phyloP scores from a whole-genome alignment of 2,888 invertebrate species.

The Pollenia amentaria region DNA sequence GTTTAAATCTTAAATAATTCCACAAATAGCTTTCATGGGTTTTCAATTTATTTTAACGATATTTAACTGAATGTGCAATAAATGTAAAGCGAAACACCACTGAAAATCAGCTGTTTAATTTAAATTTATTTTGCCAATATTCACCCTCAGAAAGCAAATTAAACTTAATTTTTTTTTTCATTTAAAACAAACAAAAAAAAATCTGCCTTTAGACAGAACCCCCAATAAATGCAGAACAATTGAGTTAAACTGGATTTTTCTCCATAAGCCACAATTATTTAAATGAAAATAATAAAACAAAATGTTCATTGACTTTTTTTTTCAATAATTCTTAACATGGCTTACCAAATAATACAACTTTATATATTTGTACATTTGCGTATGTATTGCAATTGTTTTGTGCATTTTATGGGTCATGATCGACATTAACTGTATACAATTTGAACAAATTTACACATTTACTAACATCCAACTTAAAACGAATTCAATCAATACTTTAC shows the following conservation, averaged over 20 bases:
- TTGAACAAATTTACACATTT: conserved; percentile 22
- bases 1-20: conserved; percentile 3
- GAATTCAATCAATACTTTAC: conserved; percentile 25
- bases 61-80: not conserved
- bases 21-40: not conserved
- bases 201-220: not conserved
- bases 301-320: conserved; percentile 42
- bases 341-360: not conserved
- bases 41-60: conserved; percentile 22
- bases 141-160: not conserved
- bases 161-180: not conserved
- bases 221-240: not conserved
- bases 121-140: not conserved
- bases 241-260: not conserved
- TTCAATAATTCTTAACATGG: conserved; percentile 34
- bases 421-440: not conserved
- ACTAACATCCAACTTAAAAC: not conserved
- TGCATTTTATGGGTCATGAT: not conserved
- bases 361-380: not conserved
- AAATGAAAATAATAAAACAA: conserved; percentile 31
- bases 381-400: not conserved
- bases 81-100: not conserved
- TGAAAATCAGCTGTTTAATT: not conserved
- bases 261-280: not conserved
- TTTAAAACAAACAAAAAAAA: not conserved